Conservation (phyloP, 2,797 vertebrate species). For the Galago senegalensis region DNA sequence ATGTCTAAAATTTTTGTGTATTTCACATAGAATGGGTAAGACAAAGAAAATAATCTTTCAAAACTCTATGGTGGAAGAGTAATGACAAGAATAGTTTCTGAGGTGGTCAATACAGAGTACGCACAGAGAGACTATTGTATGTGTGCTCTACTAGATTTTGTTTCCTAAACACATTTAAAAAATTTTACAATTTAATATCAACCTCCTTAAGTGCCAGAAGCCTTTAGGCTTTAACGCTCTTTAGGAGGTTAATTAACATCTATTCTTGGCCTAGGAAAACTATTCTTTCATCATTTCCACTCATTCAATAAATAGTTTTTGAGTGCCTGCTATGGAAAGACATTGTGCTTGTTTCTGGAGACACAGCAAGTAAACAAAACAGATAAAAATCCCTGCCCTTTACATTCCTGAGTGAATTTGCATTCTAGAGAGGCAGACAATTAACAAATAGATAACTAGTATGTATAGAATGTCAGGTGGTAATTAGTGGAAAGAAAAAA, state of each 20-base stretch:
- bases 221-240: slow-evolving; percentile 65
- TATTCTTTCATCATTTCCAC: slow-evolving; percentile 51
- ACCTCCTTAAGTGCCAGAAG: slow-evolving; percentile 36
- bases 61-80: not conserved
- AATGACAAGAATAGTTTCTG: not conserved
- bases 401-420: not conserved
- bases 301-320: slow-evolving; percentile 13
- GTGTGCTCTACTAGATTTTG: not conserved
- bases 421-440: slow-evolving; percentile 19
- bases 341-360: slow-evolving; percentile 20
- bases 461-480: not conserved
- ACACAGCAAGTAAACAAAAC: not conserved
- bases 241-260: slow-evolving; percentile 53
- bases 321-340: not conserved
- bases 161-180: slow-evolving; percentile 47
- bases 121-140: slow-evolving; percentile 9
- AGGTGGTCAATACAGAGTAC: not conserved
- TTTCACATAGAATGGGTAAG: slow-evolving; percentile 20
- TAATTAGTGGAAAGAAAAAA: not conserved
- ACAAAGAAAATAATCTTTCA: slow-evolving; percentile 18
- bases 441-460: not conserved
- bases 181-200: slow-evolving; percentile 56
- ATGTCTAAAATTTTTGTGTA: slow-evolving; percentile 40
- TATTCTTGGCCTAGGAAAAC: not conserved
- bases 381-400: not conserved